Percentiles rank a stretch among this genome's conserved stretches.
These are phyloP conservation scores for Rhombomys opimus DNA, from an alignment of 2,113 vertebrate species.

Conservation along the genomic window DNA sequence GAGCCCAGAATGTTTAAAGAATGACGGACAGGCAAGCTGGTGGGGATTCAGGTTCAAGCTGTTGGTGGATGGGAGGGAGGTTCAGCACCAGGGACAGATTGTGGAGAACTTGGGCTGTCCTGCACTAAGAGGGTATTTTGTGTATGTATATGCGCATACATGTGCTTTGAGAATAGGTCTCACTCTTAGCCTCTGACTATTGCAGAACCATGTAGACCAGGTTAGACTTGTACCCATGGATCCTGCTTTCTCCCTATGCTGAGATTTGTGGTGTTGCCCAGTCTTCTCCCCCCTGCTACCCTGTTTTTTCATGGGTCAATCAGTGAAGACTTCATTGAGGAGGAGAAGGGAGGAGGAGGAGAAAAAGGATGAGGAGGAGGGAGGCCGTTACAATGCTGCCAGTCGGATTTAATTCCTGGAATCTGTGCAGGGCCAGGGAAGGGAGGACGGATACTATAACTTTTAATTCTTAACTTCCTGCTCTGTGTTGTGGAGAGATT, in stretches of 20 bases:
- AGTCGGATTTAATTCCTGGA: not conserved
- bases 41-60: not conserved
- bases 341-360: not conserved
- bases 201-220: not conserved
- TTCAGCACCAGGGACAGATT: not conserved
- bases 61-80: not conserved
- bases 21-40: not conserved
- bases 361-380: not conserved
- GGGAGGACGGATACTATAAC: not conserved
- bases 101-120: not conserved
- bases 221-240: not conserved
- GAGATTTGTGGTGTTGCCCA: not conserved
- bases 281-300: not conserved
- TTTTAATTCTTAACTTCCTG: not conserved
- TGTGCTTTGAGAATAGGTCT: not conserved
- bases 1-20: not conserved
- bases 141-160: not conserved
- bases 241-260: too few species aligned
- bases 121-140: not conserved
- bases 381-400: not conserved
- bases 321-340: not conserved
- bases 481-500: not conserved
- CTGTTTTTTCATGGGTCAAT: not conserved
- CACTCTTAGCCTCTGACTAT: not conserved
- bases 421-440: not conserved